Evolutionary conservation across 1,140 invertebrate species (phyloP), one percentile per base, ranked within the genome.

Genomic region (Trichonephila inaurata): DNA sequence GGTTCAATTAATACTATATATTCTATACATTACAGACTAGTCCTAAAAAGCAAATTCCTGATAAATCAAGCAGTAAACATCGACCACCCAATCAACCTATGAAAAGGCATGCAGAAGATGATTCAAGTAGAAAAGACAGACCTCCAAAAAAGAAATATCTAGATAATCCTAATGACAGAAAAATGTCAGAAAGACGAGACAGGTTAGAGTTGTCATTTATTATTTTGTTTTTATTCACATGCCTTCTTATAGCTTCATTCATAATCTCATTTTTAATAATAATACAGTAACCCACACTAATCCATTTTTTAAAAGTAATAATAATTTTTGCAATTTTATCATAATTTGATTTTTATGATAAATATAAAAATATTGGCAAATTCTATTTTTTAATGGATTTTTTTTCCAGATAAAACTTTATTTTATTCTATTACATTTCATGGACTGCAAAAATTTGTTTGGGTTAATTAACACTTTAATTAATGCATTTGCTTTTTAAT

Each of bases 91-190:
- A 64, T 62, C 64, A 21, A 61, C 60, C 85, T n/a, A n/a, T 28
- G 21, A 93, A 93, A 64, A 93, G 92, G 21, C 66, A 28, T 18
- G 62, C 83, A 33, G 85, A 88, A 40, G 92, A 93, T 19, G 92
- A 93, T 81, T 89, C 92, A n/a, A 89, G 69, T 10, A 72, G 64
- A 51, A 92, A 93, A 93, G 87, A 94, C 10, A 62, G 93, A n/a
- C 87, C 88, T 19, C 7, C 85, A 28, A 94, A 94, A 69, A 94
- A 94, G 61, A 94, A 94, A 69, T 90, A 72, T 66, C 51, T 6
- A 14, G 82, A 87, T 72, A 85, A 21, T 85, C 28, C 81, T 44
- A 44, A 18, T 72, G 89, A 91, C 14, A 90, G 88, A 83, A 94
- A 91, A 94, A 85, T 44, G 51, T 69, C 62, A 86, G 81, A 94